Evolutionary conservation across 2,888 invertebrate species (phyloP), one percentile per base, ranked within the genome.

Genomic region (Cinara cedri): DNA sequence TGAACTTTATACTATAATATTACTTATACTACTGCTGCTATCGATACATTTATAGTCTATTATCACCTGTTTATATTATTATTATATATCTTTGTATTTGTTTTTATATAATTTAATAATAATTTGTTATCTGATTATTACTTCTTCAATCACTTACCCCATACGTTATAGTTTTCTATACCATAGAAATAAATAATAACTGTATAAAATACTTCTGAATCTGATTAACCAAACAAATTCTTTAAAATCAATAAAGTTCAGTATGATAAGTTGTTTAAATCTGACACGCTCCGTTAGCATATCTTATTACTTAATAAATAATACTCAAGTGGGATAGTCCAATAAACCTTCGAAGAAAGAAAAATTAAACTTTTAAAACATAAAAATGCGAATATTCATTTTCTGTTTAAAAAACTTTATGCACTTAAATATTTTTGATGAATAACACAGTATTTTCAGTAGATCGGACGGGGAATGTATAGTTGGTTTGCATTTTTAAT

Each of bases 281-380:
- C 16, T 46, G 26, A 66, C 26, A 26, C 54, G 42, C 1, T 54
- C 8, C 34, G 10, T 9, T 54, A 19, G 34, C 1, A 70, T 16
- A 55, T 16, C 10, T 42, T 19, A 71, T 55, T 55, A 44, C n/a
- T 42, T 42, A 55, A 4, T 21, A 55, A 34, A 71, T 21, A 54
- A 4, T 54, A 42, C 42, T 4, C 3, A 10, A n/a, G 2, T 26
- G 6, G 11, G 13, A 3, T 16, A 68, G 26, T 68, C 16, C 8
- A 51, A 26, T 19, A 24, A 60, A 72, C 57, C 26, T 60, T 60
- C 8, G n/a, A 60, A 49, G 51, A 74, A 51, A 63, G 11, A 74
- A 34, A 44, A 57, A 72, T 72, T 24, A 24, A 46, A 63, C 51
- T 63, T 63, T 21, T 42, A 42, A n/a, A n/a, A 21, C 49, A 21